These are phyloP conservation scores for Priapulus caudatus DNA, from an alignment of 2,888 invertebrate genomes.

Conservation along the genomic window DNA sequence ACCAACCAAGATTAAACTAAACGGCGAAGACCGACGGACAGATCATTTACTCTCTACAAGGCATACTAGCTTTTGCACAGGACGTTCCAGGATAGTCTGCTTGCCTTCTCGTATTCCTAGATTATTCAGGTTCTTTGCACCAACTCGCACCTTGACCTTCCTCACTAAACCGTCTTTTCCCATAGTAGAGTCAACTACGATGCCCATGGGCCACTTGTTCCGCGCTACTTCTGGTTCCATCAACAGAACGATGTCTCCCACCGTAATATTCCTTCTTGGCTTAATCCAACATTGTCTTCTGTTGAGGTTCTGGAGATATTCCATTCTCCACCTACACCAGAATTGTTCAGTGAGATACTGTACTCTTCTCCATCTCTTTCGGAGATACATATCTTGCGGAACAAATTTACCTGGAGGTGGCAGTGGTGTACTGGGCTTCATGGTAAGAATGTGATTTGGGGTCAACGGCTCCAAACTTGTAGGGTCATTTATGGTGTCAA, in stretches of 20 bases:
- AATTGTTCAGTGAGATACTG: constrained; percentile 24
- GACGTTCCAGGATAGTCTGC: constrained; percentile 9
- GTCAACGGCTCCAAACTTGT: constrained; percentile 18
- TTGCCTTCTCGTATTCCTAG: constrained; percentile 8
- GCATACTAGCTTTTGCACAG: constrained; percentile 17
- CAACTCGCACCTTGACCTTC: constrained; percentile 14
- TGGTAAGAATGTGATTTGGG: constrained; percentile 30
- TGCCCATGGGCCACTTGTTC: too few species aligned
- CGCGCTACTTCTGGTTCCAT: too few species aligned
- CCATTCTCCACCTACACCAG: constrained; percentile 23
- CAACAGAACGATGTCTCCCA: too few species aligned
- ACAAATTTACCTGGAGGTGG: too few species aligned
- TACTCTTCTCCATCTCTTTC: constrained; percentile 25
- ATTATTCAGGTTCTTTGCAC: constrained; percentile 5
- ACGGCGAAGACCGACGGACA: too few species aligned
- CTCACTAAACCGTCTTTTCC: constrained; percentile 23
- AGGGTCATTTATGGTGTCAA: constrained; percentile 13
- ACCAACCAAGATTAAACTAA: too few species aligned
- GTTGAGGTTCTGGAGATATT: constrained; percentile 27
- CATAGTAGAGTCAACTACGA: too few species aligned
- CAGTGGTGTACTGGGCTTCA: constrained; percentile 20
- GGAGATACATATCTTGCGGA: constrained; percentile 22
- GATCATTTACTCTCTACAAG: constrained; percentile 9
- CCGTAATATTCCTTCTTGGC: constrained; percentile 20
- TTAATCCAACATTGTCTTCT: constrained; percentile 19